A percentile compares a stretch with the other conserved stretches of the same genome.
Evolutionary conservation across 2,113 vertebrate genomes (phyloP).

Genomic region (Garra rufa): DNA sequence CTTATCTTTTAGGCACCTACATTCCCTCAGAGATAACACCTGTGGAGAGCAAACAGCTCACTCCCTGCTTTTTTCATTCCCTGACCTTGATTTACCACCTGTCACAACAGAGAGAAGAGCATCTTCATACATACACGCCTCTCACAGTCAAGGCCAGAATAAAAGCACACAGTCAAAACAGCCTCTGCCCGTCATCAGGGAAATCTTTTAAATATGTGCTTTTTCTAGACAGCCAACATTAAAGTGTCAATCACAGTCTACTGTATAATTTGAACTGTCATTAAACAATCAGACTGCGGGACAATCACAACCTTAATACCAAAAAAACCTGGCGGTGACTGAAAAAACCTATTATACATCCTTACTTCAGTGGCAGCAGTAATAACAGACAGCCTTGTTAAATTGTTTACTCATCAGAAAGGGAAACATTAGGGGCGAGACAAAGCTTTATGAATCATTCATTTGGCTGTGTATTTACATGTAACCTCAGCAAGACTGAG

Average conservation of each 20-base stretch:
- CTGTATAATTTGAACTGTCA: not conserved
- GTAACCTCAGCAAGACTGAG: not conserved
- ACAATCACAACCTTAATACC: not conserved
- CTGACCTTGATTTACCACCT: constrained; percentile 29
- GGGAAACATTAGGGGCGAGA: not conserved
- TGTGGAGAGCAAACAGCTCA: constrained; percentile 30
- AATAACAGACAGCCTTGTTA: not conserved
- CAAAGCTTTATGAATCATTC: not conserved
- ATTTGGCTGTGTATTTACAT: not conserved
- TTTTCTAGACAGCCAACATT: not conserved
- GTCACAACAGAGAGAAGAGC: constrained; percentile 26
- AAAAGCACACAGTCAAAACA: constrained; percentile 24
- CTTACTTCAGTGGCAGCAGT: not conserved
- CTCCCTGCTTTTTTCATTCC: not conserved
- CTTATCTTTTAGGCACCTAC: constrained; percentile 1
- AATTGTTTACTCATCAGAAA: constrained; percentile 12
- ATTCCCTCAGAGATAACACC: constrained; percentile 29
- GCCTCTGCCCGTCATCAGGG: not conserved
- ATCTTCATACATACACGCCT: not conserved
- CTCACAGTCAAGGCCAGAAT: constrained; percentile 23
- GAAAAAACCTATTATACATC: not conserved
- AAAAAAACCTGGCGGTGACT: not conserved
- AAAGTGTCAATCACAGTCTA: not conserved
- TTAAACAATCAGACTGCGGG: not conserved
- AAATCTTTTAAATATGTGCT: not conserved